Base-by-base conservation (phyloP, 2,888 invertebrate species). In the Phaedon cochleariae region DNA sequence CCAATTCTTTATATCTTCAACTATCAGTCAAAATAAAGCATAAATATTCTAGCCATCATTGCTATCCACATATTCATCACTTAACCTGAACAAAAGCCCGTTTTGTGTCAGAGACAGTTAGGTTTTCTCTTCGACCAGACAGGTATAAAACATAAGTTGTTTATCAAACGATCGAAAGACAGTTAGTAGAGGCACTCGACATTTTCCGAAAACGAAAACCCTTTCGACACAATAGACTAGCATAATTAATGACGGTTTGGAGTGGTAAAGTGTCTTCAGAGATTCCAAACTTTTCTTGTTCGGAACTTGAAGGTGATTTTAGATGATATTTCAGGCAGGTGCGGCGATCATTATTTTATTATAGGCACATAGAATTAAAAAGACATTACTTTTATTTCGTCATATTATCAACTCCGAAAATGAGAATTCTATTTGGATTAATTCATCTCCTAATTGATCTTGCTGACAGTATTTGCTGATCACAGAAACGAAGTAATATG, bases 211-310 rank as follows among this genome's bases (percentile, higher is more conserved):
- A 64, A 67, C 74, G 41, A n/a, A 15, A 41, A 73, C 74, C 76
- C 76, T 75, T 76, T 75, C 74, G 74, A 75, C 75, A 71, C 74
- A 70, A 74, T 73, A 67, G 62, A 59, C 54, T 65, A 52, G 62
- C 62, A 71, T 77, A 77, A 77, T 75, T 77, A 77, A 77, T 76
- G 76, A 74, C 71, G 59, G 58, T 69, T 58, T 67, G 51, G 57
- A 66, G 62, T 58, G 65, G 65, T 67, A 73, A 74, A 73, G 73
- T 74, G 74, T 74, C 74, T 62, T 65, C 53, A 62, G 61, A 67
- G 68, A 72, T 74, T 70, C 72, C 65, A 60, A 68, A 69, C 68
- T 69, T 69, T 69, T 70, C 58, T 62, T 34, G 37, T 65, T 68
- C 62, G 67, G 67, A 67, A 74, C 72, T 73, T 71, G 74, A 72